Evolutionary conservation across 2,797 vertebrate genomes (phyloP), one percentile per base, ranked within the genome.

Genomic region (Jordanella pulchra): DNA sequence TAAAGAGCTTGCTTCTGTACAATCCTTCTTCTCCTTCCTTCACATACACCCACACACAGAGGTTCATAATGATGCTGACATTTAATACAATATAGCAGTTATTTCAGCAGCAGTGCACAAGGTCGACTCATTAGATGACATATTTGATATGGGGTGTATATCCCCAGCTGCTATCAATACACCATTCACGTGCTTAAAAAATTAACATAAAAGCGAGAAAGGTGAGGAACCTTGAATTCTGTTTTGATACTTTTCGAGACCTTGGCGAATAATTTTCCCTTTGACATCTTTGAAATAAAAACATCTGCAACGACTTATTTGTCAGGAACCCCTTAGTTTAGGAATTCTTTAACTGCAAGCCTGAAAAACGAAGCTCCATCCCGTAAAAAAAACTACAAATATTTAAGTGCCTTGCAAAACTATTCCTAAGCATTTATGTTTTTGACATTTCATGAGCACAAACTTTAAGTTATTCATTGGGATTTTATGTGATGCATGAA

Each of bases 71-170:
- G 77, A 89, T 73, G 79, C 69, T 89, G 87, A 91, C 89, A 91
- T 91, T 91, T 85, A 81, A 80, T 79, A 89, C 80, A 83, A 83
- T 83, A 71, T 67, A 73, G 70, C 63, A 32, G 67, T 80, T 81
- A 85, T 78, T 91, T 71, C 74, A 84, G 73, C 84, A 76, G 69
- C 65, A 65, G 73, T 72, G 78, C 79, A 86, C 87, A 87, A 82
- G 88, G 89, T 90, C 88, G 87, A 66, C 84, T 91, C 87, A 91
- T 92, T 90, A 91, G 71, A 85, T 77, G 75, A 71, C 75, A 84
- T 89, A 87, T 87, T 82, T 89, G 78, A 88, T 89, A 82, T 75
- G 65, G 78, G 79, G 77, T 65, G 63, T 77, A 65, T 69, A 83
- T 79, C 67, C 60, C 53, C 75, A 80, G 76, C 81, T 86, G 70